Evolutionary conservation across 2,797 vertebrate genomes (phyloP).

Genomic region (Pipistrellus pygmaeus): DNA sequence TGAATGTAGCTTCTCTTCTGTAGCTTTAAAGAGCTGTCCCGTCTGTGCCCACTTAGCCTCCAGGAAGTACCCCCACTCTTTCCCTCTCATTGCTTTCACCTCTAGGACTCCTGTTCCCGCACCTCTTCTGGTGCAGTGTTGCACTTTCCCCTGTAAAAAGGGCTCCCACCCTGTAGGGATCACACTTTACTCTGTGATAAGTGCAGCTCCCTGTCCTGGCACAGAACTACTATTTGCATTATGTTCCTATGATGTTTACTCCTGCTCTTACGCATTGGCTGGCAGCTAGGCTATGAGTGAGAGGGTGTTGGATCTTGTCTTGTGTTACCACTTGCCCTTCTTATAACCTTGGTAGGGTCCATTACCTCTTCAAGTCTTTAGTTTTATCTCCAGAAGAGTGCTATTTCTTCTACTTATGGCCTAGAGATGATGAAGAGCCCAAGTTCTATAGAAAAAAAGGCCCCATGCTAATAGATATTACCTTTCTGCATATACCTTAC

Average conservation of each 20-base stretch:
- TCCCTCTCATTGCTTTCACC: neutral
- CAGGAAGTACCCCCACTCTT: neutral
- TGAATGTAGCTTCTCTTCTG: neutral
- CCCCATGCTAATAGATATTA: neutral
- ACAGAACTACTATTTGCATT: neutral
- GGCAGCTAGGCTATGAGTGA: constrained; percentile 27
- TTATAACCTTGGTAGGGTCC: neutral
- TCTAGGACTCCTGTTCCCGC: neutral
- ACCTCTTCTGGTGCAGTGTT: neutral
- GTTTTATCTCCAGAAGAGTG: constrained; percentile 10
- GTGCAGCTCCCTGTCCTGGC: neutral
- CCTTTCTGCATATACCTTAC: neutral
- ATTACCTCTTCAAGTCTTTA: neutral
- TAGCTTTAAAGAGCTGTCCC: neutral
- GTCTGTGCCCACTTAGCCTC: neutral
- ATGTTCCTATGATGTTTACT: neutral
- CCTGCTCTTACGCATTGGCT: neutral
- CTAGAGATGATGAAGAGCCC: neutral
- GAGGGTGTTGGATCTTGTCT: neutral
- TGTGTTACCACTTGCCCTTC: neutral
- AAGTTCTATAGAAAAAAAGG: neutral
- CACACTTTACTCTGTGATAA: neutral
- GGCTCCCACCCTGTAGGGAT: neutral
- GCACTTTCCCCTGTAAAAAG: neutral
- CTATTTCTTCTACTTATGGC: neutral